Evolutionary conservation across 2,888 invertebrate genomes (phyloP).

Genomic region (Onthophagus sagittarius): DNA sequence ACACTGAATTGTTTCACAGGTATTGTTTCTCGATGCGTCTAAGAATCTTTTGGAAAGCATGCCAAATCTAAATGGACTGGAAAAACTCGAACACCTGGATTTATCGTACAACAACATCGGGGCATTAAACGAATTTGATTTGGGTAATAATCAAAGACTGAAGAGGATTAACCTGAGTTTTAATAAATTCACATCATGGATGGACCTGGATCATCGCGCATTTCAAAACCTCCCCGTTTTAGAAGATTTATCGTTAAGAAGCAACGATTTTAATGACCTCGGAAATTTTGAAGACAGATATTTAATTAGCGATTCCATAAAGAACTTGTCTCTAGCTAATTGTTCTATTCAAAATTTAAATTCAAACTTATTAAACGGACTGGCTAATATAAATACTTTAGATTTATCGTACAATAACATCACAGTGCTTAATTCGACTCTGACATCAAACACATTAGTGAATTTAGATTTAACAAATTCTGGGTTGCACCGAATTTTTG

Average conservation of each 20-base stretch:
- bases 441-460: slow-evolving; percentile 36
- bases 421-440: slow-evolving; percentile 26
- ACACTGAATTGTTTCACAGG: slow-evolving; percentile 48
- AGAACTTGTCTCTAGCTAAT: slow-evolving; percentile 57
- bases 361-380: slow-evolving; percentile 18
- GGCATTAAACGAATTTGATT: slow-evolving; percentile 37
- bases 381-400: slow-evolving; percentile 21
- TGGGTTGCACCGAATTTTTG: slow-evolving; percentile 52
- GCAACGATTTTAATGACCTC: slow-evolving; percentile 54
- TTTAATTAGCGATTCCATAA: slow-evolving; percentile 56
- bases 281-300: slow-evolving; percentile 40
- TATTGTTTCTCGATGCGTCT: slow-evolving; percentile 61
- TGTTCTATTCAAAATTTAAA: slow-evolving; percentile 56
- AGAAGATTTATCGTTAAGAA: slow-evolving; percentile 59
- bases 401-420: slow-evolving; percentile 26
- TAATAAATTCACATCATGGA: slow-evolving; percentile 60
- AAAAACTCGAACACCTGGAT: slow-evolving; percentile 54
- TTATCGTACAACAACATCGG: slow-evolving; percentile 47
- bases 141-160: slow-evolving; percentile 55
- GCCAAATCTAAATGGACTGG: slow-evolving; percentile 52
- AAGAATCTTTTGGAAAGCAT: slow-evolving; percentile 58
- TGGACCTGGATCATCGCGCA: slow-evolving; percentile 54
- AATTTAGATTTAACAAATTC: slow-evolving; percentile 59
- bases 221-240: slow-evolving; percentile 53
- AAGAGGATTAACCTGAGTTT: slow-evolving; percentile 59